Base-by-base conservation (phyloP, 2,888 invertebrate genomes). In the Chrysodeixis includens region DNA sequence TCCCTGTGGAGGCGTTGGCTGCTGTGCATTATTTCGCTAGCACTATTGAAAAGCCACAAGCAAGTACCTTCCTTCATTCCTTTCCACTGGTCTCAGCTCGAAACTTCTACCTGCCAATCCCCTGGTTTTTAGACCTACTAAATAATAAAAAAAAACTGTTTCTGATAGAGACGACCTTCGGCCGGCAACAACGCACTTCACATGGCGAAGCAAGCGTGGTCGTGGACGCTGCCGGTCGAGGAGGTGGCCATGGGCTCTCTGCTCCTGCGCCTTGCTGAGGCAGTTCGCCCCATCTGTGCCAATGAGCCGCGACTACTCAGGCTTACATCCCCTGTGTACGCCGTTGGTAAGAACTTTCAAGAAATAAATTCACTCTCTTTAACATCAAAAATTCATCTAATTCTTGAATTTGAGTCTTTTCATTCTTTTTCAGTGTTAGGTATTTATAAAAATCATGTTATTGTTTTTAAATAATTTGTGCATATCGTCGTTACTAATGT, bases 21-120 rank as follows among this genome's bases (percentile, higher is more conserved):
- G 90, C 93, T 1, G 90, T 93, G 1, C 91, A 89, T 60, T 92
- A 92, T 84, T 93, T 92, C 79, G 92, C 93, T 1, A 59, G 83
- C 0, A 35, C 83, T 51, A 72, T 89, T 2, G 90, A 91, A 0
- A 89, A 82, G 46, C 65, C 82, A 4, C 49, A 58, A 22, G 75
- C 74, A 30, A 68, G 65, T 66, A 32, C 1, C 10, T 16, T 14
- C 10, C 9, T 4, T 26, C 6, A 26, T 26, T 26, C 2, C 35
- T 35, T n/a, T 35, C 10, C 12, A 35, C 35, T 2, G 35, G 4
- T 35, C 35, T 35, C n/a, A n/a, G n/a, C n/a, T n/a, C n/a, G n/a
- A n/a, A n/a, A n/a, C n/a, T n/a, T n/a, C n/a, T n/a, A n/a, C n/a
- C n/a, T 35, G 10, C 26, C 6, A 26, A 26, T 26, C 26, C 26